phyloP scores from a whole-genome alignment of 2,113 vertebrate species.

The Pterocles orientalis region DNA sequence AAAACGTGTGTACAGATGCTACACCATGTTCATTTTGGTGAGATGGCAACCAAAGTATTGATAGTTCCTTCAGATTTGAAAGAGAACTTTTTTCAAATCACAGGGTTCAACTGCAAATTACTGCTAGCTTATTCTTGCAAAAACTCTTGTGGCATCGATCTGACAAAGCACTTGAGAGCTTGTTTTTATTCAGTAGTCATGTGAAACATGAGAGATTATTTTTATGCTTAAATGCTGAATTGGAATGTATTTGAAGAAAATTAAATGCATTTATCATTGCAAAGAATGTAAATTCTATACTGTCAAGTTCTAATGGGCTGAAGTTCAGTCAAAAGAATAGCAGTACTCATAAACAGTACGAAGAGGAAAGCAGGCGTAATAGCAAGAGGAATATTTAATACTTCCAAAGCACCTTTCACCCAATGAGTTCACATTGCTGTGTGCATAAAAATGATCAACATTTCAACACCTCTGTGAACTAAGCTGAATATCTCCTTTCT shows the following conservation, averaged over 20 bases:
- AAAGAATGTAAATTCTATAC: constrained; percentile 15
- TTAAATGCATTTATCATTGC: constrained; percentile 27
- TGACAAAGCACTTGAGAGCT: neutral
- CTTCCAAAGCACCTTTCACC: neutral
- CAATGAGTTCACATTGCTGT: neutral
- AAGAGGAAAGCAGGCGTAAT: neutral
- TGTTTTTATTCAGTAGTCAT: neutral
- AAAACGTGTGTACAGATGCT: neutral
- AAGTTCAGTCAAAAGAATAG: constrained; percentile 37
- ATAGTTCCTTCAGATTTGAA: neutral
- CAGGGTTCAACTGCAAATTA: neutral
- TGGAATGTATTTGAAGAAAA: constrained; percentile 19
- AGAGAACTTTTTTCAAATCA: neutral
- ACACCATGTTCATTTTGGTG: neutral
- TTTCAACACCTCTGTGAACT: constrained; percentile 46
- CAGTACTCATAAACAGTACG: neutral
- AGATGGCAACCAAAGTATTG: neutral
- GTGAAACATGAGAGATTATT: constrained; percentile 33
- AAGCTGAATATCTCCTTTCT: constrained; percentile 59
- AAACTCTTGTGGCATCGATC: neutral
- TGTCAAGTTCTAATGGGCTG: constrained; percentile 12
- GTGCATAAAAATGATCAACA: constrained; percentile 50
- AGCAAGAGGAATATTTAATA: constrained; percentile 32
- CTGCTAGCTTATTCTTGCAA: neutral
- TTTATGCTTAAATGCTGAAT: neutral